These are phyloP conservation scores for human DNA, from an alignment of 2,113 vertebrate genomes.

Conservation along the genomic window DNA sequence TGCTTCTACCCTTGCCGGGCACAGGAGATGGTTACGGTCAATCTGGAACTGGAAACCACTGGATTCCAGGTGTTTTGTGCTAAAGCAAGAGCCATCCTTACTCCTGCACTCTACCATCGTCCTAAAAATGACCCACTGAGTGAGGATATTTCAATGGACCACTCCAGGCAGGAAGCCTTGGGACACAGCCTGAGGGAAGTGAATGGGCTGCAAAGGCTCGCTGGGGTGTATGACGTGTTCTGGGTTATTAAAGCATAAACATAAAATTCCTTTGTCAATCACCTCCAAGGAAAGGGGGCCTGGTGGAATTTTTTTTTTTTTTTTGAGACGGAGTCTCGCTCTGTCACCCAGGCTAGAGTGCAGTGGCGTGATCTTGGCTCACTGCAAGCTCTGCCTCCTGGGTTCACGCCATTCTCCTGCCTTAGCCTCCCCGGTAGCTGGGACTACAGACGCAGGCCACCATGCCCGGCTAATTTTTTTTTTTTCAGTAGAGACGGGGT, in stretches of 20 bases:
- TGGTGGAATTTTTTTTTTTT: not conserved
- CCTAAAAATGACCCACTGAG: not conserved
- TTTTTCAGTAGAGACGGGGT: no score
- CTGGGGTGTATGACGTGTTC: constrained; percentile 58
- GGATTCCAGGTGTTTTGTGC: not conserved
- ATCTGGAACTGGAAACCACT: not conserved
- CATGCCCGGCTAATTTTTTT: no score
- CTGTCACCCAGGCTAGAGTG: no score
- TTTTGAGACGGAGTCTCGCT: no score
- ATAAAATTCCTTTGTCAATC: constrained; percentile 53
- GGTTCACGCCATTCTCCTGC: no score
- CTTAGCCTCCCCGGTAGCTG: no score
- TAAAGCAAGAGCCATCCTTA: not conserved
- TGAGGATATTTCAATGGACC: not conserved
- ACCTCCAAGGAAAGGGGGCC: not conserved
- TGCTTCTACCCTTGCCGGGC: not conserved
- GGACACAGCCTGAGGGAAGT: constrained; percentile 75
- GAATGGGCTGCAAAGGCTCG: constrained; percentile 63
- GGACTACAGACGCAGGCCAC: no score
- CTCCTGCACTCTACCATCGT: not conserved
- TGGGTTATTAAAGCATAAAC: not conserved
- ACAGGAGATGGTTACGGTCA: not conserved
- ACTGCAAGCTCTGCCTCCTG: no score
- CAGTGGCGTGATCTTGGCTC: no score
- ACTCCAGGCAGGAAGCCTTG: constrained; percentile 60